phyloP scores from a whole-genome alignment of 2,797 vertebrate genomes.

The Dryobates pubescens region DNA sequence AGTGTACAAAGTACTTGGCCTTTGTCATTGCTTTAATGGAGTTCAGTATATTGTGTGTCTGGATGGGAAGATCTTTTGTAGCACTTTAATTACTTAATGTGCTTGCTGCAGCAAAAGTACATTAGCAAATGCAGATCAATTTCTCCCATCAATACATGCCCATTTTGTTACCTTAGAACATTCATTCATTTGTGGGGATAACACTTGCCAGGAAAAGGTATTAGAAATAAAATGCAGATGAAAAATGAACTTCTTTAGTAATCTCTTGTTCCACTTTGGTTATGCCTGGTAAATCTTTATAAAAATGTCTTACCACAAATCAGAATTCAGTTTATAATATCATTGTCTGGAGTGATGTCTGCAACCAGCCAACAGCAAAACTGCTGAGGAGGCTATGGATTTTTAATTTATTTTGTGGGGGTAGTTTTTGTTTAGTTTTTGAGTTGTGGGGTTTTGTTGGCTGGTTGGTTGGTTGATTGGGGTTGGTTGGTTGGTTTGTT shows the following conservation, averaged over 20 bases:
- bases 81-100: conserved; percentile 66
- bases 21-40: conserved; percentile 30
- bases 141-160: conserved; percentile 40
- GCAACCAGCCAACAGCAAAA: neutral
- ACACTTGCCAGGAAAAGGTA: conserved; percentile 55
- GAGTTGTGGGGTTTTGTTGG: too few relatives aligned
- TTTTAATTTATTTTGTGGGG: neutral
- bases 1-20: neutral
- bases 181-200: conserved; percentile 54
- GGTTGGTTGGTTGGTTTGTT: neutral
- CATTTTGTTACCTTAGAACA: conserved; percentile 21
- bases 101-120: conserved; percentile 21
- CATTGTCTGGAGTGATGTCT: neutral
- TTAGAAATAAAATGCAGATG: conserved; percentile 47
- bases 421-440: too few relatives aligned
- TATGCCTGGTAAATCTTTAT: conserved; percentile 6
- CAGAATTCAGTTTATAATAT: neutral
- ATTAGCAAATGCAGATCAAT: conserved; percentile 64
- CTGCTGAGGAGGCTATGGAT: neutral
- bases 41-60: conserved; percentile 1
- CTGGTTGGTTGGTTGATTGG: too few relatives aligned
- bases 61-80: conserved; percentile 25
- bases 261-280: conserved; percentile 13
- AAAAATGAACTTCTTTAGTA: conserved; percentile 50
- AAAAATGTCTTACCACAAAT: neutral